phyloP scores from a whole-genome alignment of 2,113 vertebrate species.

The Mobula birostris region DNA sequence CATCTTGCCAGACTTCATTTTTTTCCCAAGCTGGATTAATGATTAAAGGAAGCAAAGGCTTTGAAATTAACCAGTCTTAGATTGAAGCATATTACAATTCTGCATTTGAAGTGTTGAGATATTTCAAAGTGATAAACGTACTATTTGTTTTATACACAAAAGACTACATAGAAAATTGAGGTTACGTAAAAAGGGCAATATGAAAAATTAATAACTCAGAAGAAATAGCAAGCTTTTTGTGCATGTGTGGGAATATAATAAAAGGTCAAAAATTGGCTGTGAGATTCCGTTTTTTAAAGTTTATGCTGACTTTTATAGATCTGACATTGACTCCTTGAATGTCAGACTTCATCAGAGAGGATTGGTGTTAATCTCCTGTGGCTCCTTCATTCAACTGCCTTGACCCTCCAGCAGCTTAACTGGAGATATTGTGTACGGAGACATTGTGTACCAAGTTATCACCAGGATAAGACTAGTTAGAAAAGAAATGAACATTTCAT shows the following conservation, averaged over 20 bases:
- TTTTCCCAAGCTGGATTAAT: not conserved
- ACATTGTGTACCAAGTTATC: not conserved
- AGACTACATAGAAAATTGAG: not conserved
- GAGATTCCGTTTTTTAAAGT: not conserved
- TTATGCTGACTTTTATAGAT: constrained; percentile 31
- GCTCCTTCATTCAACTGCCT: not conserved
- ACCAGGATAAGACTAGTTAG: not conserved
- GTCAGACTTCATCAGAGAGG: constrained; percentile 2
- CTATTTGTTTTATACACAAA: constrained; percentile 6
- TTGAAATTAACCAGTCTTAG: not conserved
- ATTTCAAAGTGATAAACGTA: not conserved
- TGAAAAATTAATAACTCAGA: constrained; percentile 31
- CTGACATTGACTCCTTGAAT: constrained; percentile 33
- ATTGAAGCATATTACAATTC: not conserved
- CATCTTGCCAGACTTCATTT: not conserved
- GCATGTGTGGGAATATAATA: not conserved
- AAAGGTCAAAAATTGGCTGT: constrained; percentile 25
- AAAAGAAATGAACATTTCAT: not conserved
- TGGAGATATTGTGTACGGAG: not conserved
- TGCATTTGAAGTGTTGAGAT: not conserved
- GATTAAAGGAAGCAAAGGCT: not conserved
- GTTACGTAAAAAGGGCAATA: constrained; percentile 13
- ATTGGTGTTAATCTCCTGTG: not conserved
- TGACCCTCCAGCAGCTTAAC: constrained; percentile 15
- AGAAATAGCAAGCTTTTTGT: constrained; percentile 21